These are phyloP conservation scores for Rhinolophus sinicus DNA, from an alignment of 2,113 vertebrate genomes.

Conservation along the genomic window DNA sequence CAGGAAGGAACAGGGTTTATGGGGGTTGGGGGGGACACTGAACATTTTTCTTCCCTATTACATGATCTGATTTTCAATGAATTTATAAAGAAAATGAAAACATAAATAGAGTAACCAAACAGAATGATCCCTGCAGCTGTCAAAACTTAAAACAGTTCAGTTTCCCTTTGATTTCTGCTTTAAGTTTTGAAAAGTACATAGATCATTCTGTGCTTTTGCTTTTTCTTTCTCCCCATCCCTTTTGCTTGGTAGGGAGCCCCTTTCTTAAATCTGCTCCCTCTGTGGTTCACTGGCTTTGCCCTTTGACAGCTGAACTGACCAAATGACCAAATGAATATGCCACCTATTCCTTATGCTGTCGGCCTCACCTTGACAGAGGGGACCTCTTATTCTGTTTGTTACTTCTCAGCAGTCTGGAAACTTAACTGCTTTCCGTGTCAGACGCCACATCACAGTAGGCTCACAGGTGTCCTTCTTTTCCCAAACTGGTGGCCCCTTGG, in stretches of 20 bases:
- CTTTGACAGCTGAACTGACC: not conserved
- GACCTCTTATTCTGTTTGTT: fast-evolving
- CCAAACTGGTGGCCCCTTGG: fast-evolving
- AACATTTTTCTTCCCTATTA: constrained; percentile 76
- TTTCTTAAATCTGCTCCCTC: not conserved
- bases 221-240: not conserved
- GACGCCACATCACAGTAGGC: not conserved
- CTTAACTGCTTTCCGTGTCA: not conserved
- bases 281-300: not conserved
- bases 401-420: not conserved
- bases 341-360: fast-evolving
- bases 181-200: constrained; percentile 79
- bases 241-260: not conserved
- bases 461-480: not conserved
- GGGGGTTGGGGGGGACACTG: not conserved
- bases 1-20: constrained; percentile 68
- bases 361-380: fast-evolving
- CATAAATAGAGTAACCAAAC: constrained; percentile 67
- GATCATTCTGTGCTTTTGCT: constrained; percentile 54
- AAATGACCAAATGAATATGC: not conserved
- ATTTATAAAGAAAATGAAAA: constrained; percentile 70
- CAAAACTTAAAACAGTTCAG: constrained; percentile 80
- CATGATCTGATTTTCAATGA: constrained; percentile 80
- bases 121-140: constrained; percentile 72
- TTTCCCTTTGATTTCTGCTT: constrained; percentile 79